Evolutionary conservation across 2,113 vertebrate genomes (phyloP).

Genomic region (Platysteira castanea): DNA sequence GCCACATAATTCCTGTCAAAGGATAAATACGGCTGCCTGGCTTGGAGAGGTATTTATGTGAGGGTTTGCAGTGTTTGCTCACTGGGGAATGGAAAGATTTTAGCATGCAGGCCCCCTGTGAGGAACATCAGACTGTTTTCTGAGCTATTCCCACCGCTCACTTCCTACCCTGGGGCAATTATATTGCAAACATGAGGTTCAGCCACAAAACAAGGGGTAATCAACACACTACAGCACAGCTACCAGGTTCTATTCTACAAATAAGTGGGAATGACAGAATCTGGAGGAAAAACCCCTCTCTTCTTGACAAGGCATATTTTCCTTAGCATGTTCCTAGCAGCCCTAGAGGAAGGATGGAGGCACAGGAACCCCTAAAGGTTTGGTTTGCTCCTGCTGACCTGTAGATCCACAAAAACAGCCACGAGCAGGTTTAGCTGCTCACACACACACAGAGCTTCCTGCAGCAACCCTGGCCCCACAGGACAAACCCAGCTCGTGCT

Average conservation of each 20-base stretch:
- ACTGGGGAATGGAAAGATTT: background rate
- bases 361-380: background rate
- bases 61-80: background rate
- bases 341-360: background rate
- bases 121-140: background rate
- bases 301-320: background rate
- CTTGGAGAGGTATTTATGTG: background rate
- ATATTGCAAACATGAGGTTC: background rate
- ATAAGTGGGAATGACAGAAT: background rate
- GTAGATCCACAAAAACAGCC: background rate
- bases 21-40: background rate
- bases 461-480: background rate
- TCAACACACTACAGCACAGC: background rate
- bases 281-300: accelerated
- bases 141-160: background rate
- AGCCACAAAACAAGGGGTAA: background rate
- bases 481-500: background rate
- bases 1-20: background rate
- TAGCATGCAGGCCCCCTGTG: background rate
- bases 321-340: background rate
- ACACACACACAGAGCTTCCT: background rate
- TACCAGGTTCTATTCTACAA: background rate
- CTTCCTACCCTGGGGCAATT: background rate
- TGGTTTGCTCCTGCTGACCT: background rate
- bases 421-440: background rate